phyloP scores from a whole-genome alignment of 2,797 vertebrate species.

The Sebastes minor region DNA sequence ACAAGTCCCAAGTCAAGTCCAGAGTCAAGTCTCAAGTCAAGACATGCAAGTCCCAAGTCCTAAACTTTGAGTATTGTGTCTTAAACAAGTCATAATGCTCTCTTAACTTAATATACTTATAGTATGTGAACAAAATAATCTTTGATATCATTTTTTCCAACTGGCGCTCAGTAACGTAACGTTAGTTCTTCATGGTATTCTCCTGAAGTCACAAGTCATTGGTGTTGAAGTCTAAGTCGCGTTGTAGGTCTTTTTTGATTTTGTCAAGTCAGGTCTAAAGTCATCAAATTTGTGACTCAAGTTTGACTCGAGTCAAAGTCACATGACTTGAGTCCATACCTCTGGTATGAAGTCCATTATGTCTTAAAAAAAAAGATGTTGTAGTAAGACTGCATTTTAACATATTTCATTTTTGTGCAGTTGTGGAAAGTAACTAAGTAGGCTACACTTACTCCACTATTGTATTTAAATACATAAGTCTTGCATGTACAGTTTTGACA shows the following conservation, averaged over 20 bases:
- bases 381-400: neutral
- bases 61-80: too few species aligned
- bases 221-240: neutral
- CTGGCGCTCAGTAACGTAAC: neutral
- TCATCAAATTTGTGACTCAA: neutral
- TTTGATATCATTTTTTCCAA: neutral
- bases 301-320: neutral
- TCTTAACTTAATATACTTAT: too few species aligned
- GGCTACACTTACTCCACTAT: neutral
- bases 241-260: neutral
- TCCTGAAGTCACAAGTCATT: neutral
- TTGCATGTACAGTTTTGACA: neutral
- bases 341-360: neutral
- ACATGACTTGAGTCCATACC: too few species aligned
- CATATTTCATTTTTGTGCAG: neutral
- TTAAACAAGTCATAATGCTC: too few species aligned
- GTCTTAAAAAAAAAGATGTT: neutral
- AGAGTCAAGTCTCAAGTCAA: too few species aligned
- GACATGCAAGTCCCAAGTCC: too few species aligned
- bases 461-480: neutral
- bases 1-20: too few species aligned
- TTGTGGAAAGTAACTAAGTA: neutral
- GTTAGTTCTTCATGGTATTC: too few species aligned
- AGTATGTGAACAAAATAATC: too few species aligned
- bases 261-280: neutral